These are phyloP conservation scores for Luehdorfia chinensis DNA, from an alignment of 1,140 invertebrate species.

Conservation along the genomic window DNA sequence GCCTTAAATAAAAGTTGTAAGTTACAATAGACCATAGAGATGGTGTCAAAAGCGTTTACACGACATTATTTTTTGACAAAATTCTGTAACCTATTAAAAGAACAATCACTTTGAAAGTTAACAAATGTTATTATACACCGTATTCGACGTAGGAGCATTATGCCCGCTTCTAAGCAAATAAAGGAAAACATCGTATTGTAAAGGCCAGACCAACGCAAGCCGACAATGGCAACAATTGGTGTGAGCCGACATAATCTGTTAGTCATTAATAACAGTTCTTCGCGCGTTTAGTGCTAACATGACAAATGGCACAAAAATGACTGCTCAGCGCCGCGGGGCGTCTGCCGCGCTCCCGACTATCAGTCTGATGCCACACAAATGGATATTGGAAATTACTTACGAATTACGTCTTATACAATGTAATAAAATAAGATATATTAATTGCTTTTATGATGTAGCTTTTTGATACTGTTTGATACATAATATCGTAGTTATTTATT, in stretches of 20 bases:
- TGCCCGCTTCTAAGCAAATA: constrained; percentile 50
- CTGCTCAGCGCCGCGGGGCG: constrained; percentile 45
- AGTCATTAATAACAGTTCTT: constrained; percentile 70
- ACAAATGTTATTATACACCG: constrained; percentile 2
- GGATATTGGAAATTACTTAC: constrained; percentile 19
- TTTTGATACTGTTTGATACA: too few relatives aligned
- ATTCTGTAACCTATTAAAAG: too few relatives aligned
- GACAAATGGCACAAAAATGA: constrained; percentile 63
- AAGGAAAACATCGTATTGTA: constrained; percentile 40
- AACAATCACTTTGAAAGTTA: too few relatives aligned
- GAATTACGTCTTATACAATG: not conserved
- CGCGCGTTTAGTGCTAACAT: constrained; percentile 70
- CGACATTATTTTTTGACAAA: too few relatives aligned
- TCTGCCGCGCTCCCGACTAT: constrained; percentile 31
- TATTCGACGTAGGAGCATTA: constrained; percentile 15
- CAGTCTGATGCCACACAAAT: constrained; percentile 47
- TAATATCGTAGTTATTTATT: too few relatives aligned
- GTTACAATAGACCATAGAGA: too few relatives aligned
- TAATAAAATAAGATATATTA: not conserved
- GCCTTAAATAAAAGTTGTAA: too few relatives aligned
- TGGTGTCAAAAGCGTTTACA: too few relatives aligned
- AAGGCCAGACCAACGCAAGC: constrained; percentile 24
- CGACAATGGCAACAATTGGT: constrained; percentile 53
- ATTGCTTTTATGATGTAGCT: not conserved
- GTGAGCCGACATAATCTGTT: constrained; percentile 56